A percentile compares a stretch with the other conserved stretches of the same genome.
Evolutionary conservation across 2,888 invertebrate species (phyloP).

Genomic region (Lypha dubia): DNA sequence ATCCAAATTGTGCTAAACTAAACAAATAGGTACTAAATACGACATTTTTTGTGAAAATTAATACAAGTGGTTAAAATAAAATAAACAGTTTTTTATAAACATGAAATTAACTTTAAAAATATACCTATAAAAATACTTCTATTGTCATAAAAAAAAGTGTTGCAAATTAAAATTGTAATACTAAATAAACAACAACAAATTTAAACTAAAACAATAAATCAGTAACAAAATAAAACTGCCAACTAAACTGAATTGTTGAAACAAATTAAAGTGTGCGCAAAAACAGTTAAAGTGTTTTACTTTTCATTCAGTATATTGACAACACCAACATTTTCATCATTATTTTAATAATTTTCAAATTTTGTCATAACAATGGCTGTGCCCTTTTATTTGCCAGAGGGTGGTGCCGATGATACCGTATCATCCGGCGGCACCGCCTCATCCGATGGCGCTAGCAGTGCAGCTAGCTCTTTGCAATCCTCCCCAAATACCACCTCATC

Average conservation of each 20-base stretch:
- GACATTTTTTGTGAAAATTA: constrained; percentile 51
- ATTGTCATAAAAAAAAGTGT: constrained; percentile 16
- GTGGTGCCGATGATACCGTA: constrained; percentile 80
- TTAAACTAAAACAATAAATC: constrained; percentile 7
- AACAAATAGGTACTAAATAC: constrained; percentile 36
- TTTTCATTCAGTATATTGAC: constrained; percentile 30
- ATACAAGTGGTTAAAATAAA: constrained; percentile 28
- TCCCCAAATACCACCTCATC: constrained; percentile 82
- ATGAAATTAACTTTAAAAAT: too few species aligned
- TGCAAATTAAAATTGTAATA: not conserved
- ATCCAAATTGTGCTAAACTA: constrained; percentile 45
- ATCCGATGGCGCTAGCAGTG: constrained; percentile 73
- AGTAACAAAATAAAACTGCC: constrained; percentile 17
- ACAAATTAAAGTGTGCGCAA: constrained; percentile 50
- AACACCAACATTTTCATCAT: constrained; percentile 59
- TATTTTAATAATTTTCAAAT: constrained; percentile 49
- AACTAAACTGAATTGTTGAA: constrained; percentile 32
- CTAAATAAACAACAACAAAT: not conserved
- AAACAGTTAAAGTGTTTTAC: constrained; percentile 51
- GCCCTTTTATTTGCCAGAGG: constrained; percentile 83
- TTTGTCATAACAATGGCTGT: constrained; percentile 80
- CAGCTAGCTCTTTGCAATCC: constrained; percentile 78
- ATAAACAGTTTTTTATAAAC: constrained; percentile 10
- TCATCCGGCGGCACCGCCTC: constrained; percentile 75
- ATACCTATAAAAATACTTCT: too few species aligned